phyloP scores from a whole-genome alignment of 2,797 vertebrate genomes.

The Esox lucius region DNA sequence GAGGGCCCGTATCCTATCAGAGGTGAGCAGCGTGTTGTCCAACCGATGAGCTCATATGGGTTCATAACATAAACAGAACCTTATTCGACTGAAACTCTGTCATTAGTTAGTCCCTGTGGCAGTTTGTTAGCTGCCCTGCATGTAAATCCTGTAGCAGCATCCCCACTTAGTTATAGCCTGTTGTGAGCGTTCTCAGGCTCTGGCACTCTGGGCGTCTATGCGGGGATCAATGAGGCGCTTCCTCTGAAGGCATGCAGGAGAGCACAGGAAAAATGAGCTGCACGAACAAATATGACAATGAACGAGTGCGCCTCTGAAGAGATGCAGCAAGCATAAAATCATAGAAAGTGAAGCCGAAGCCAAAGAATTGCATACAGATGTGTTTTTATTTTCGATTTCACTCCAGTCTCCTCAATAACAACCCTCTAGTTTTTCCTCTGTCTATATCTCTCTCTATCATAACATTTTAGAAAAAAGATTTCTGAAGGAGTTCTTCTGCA shows the following conservation, averaged over 20 bases:
- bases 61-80: not conserved
- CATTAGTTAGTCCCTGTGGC: constrained; percentile 1
- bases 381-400: constrained; percentile 67
- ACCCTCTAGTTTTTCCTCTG: not conserved
- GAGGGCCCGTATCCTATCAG: not conserved
- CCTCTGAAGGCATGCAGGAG: constrained; percentile 70
- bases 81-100: constrained; percentile 5
- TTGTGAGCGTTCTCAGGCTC: constrained; percentile 55
- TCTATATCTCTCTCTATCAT: not conserved
- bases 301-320: constrained; percentile 77
- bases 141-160: constrained; percentile 13
- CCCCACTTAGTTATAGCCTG: constrained; percentile 39
- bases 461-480: no score
- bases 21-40: not conserved
- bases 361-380: constrained; percentile 72
- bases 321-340: constrained; percentile 76
- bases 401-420: constrained; percentile 62
- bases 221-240: constrained; percentile 78
- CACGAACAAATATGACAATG: constrained; percentile 82
- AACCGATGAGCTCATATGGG: not conserved
- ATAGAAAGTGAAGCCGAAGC: constrained; percentile 62
- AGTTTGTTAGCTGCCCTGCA: constrained; percentile 30
- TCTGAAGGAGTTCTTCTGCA: no score
- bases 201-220: constrained; percentile 44
- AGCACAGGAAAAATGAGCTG: constrained; percentile 72